These are phyloP conservation scores for Hyaena hyaena DNA, from an alignment of 2,113 vertebrate genomes.

Conservation along the genomic window DNA sequence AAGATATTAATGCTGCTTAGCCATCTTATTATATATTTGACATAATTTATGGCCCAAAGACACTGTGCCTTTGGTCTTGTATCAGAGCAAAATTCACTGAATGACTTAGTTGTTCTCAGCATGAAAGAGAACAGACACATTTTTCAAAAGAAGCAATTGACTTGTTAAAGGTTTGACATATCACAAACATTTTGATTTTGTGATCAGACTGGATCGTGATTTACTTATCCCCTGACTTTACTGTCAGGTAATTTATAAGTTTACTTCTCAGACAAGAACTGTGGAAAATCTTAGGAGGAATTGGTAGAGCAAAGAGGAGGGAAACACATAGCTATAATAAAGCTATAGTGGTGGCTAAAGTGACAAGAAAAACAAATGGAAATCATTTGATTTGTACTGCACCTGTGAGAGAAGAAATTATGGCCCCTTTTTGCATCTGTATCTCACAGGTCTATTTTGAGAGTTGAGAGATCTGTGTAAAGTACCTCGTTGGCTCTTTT, in stretches of 20 bases:
- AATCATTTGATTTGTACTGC: slow-evolving; percentile 43
- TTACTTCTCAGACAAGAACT: slow-evolving; percentile 58
- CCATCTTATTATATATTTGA: not conserved
- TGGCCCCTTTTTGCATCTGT: slow-evolving; percentile 21
- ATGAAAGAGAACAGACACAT: slow-evolving; percentile 23
- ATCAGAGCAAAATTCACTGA: slow-evolving; percentile 33
- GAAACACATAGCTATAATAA: slow-evolving; percentile 37
- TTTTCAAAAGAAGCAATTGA: slow-evolving; percentile 68
- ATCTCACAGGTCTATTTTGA: slow-evolving; percentile 65
- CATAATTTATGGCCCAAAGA: slow-evolving; percentile 3
- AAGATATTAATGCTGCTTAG: not conserved
- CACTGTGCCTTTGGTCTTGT: not conserved
- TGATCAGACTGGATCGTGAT: slow-evolving; percentile 58
- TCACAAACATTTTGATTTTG: slow-evolving; percentile 69
- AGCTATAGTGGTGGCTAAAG: not conserved
- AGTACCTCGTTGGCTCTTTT: slow-evolving; percentile 13
- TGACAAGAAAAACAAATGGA: slow-evolving; percentile 54
- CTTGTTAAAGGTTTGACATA: slow-evolving; percentile 67
- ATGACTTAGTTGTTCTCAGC: not conserved
- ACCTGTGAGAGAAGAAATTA: slow-evolving; percentile 49
- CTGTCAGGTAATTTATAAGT: slow-evolving; percentile 64
- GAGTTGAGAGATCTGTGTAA: slow-evolving; percentile 10
- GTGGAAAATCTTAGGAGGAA: slow-evolving; percentile 48
- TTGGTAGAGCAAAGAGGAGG: not conserved
- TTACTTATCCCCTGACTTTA: slow-evolving; percentile 56